Base-by-base conservation (phyloP, 2,113 vertebrate genomes). In the Poecilia latipinna region DNA sequence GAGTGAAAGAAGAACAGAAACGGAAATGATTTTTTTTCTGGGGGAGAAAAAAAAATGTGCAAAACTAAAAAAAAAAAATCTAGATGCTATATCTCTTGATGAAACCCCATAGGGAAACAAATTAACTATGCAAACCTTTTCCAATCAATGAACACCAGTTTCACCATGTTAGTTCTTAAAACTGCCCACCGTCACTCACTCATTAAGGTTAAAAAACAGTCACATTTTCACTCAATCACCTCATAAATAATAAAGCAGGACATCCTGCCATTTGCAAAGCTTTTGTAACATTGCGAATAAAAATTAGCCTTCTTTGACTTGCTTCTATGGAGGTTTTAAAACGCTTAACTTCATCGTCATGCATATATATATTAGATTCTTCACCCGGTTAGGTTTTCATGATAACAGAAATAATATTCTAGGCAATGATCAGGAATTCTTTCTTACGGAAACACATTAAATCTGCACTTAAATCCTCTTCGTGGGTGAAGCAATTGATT, bases 301-400 rank as follows among this genome's bases (percentile, higher is more conserved):
- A 44, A n/a, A 8, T 26, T 12, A 28, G 13, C 48, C 31, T 66
- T 10, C 57, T 29, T 70, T 4, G 0, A 12, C 68, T 66, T 28
- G 39, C 31, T 60, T 70, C 29, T 11, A 33, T 60, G 31, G 61
- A 64, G 72, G 24, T 24, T 48, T 51, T 61, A 75, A 37, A 42
- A 39, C 65, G 3, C 54, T 57, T n/a, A 57, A 24, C 8, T 57
- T 22, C 7, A 57, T n/a, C 7, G 65, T 86, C 64, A 66, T 62
- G 61, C 77, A 42, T 13, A n/a, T 68, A 26, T 61, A 80, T 68
- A 76, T 70, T 44, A 79, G 65, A 61, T 82, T 26, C 68, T 82
- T 28, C 26, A 82, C 67, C 31, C 61, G 54, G 48, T 28, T 61
- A 65, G 32, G 83, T 93, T 92, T 86, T 89, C 80, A 90, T 91